phyloP scores from a whole-genome alignment of 2,888 invertebrate genomes.

The Leptodirus hochenwartii region DNA sequence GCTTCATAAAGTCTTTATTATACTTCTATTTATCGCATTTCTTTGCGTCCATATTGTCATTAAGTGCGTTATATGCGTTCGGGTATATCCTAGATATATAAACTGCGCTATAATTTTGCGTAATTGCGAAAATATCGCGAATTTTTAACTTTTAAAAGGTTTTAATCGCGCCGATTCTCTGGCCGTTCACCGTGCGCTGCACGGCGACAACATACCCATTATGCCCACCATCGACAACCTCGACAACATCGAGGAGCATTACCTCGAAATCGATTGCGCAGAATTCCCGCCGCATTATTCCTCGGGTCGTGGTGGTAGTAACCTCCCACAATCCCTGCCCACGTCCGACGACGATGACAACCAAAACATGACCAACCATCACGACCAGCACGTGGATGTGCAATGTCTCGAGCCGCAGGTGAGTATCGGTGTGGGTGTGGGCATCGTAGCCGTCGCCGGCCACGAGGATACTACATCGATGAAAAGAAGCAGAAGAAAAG shows the following conservation, averaged over 20 bases:
- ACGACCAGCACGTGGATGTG: constrained; percentile 12
- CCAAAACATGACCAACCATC: constrained; percentile 6
- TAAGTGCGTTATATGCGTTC: too few species aligned
- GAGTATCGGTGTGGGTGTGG: too few species aligned
- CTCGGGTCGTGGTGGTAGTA: constrained; percentile 8
- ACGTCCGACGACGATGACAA: constrained; percentile 15
- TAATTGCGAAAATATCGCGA: too few species aligned
- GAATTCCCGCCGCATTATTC: constrained; percentile 11
- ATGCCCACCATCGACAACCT: constrained; percentile 25
- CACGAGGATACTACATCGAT: too few species aligned
- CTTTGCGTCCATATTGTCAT: too few species aligned
- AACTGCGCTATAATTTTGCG: too few species aligned
- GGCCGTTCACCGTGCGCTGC: constrained; percentile 23
- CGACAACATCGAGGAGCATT: constrained; percentile 26
- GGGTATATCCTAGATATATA: too few species aligned
- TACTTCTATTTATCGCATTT: too few species aligned
- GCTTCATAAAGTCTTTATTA: too few species aligned
- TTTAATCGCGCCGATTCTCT: constrained; percentile 26
- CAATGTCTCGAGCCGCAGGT: constrained; percentile 22
- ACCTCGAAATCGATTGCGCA: constrained; percentile 21
- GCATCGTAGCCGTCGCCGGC: too few species aligned
- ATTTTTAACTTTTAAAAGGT: too few species aligned
- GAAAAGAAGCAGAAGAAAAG: too few species aligned
- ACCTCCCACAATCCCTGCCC: constrained; percentile 9
- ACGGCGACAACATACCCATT: constrained; percentile 21